Conservation (phyloP, 2,888 invertebrate species). For the Eupithecia subumbrata region DNA sequence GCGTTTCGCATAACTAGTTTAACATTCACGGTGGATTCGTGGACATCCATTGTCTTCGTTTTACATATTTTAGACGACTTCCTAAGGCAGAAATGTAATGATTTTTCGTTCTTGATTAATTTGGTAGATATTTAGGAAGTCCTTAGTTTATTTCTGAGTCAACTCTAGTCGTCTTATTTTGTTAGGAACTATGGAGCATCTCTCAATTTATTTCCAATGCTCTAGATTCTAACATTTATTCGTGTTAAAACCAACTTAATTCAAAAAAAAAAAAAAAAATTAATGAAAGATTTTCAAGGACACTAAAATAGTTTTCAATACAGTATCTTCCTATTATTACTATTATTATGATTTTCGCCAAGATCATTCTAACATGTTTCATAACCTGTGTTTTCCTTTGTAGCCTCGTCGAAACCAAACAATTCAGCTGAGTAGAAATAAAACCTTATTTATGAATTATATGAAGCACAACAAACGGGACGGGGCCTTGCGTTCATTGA, state of each 20-base stretch:
- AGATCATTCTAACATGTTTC: too few relatives aligned
- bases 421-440: neutral
- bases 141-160: too few relatives aligned
- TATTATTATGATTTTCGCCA: too few relatives aligned
- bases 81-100: neutral
- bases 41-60: constrained; percentile 21
- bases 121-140: too few relatives aligned
- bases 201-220: neutral
- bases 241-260: too few relatives aligned
- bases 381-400: too few relatives aligned
- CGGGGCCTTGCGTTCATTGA: constrained; percentile 22
- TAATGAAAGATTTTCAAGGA: too few relatives aligned
- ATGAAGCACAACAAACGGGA: neutral
- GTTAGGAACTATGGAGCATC: neutral
- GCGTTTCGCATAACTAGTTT: constrained; percentile 23
- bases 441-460: constrained; percentile 7
- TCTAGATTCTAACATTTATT: neutral
- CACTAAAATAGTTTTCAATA: too few relatives aligned
- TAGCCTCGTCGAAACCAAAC: neutral
- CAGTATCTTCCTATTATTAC: too few relatives aligned
- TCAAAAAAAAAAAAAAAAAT: too few relatives aligned
- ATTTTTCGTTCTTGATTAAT: neutral
- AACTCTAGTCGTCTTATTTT: too few relatives aligned
- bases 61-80: constrained; percentile 5
- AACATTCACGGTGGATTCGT: constrained; percentile 29